Base-by-base conservation (phyloP, 2,113 vertebrate species). In the Micromys minutus region DNA sequence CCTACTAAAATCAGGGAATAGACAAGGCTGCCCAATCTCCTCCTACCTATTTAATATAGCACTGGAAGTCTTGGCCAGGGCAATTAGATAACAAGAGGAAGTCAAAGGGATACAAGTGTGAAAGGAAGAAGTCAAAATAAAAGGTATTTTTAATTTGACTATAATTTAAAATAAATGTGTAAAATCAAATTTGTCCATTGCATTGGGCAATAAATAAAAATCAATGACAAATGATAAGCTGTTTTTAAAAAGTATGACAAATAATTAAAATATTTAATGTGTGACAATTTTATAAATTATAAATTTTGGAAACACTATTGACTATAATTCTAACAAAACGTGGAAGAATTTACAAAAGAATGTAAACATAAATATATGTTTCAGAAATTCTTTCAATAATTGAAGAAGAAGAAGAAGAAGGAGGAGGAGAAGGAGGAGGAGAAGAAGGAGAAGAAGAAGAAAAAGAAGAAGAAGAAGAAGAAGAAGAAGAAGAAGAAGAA, bases 361-460 rank as follows among this genome's bases (percentile, higher is more conserved):
- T 95, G 61, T 87, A 36, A 50, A 84, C 24, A 89, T 22, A 86
- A 93, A 76, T 94, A 87, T 63, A 94, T 84, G 3, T 93, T 29
- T 5, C 42, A 90, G 86, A 79, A 19, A 0, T 0, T 84, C 61
- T 84, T 81, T 93, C 47, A 57, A 24, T 91, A 91, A 24, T 69
- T 65, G 12, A n/a, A 57, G 36, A 57, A 7, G 36, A 31, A 13
- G 29, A 13, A 31, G 11, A 13, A 31, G 11, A 5, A 29, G 61
- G 8, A 63, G 61, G 3, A 29, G 61, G 7, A 63, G 59, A 8
- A 24, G 22, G 10, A 24, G 59, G 3, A 26, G 7, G 9, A 61
- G 59, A 9, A 26, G 22, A 26, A 61, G 22, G 3, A 26, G 59
- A 61, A 61, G 21, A 61, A 24, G 59, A 8, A 24, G 22, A 26